These are phyloP conservation scores for Augochlorella aurata DNA, from an alignment of 2,888 invertebrate species.

Conservation along the genomic window DNA sequence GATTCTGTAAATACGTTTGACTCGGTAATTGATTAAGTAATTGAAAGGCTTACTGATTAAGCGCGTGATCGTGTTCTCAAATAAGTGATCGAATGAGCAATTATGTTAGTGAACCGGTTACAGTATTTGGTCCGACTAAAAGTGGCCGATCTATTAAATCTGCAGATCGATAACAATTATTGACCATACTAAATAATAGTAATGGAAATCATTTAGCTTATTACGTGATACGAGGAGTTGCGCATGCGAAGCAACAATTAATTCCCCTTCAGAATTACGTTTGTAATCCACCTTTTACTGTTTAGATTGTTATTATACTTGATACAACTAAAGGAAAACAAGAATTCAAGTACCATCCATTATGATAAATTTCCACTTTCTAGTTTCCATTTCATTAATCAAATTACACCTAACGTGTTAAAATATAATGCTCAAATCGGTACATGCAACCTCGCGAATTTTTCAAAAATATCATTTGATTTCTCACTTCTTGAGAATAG, in stretches of 20 bases:
- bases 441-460: too few relatives aligned
- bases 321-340: too few relatives aligned
- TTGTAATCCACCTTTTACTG: too few relatives aligned
- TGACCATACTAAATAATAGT: neutral
- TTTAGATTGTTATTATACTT: too few relatives aligned
- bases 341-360: too few relatives aligned
- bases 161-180: neutral
- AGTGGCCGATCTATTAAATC: neutral
- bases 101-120: neutral
- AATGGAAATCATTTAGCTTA: neutral
- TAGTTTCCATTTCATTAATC: too few relatives aligned
- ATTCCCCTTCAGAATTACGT: too few relatives aligned
- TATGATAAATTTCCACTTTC: too few relatives aligned
- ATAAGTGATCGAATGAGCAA: neutral
- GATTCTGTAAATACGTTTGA: neutral
- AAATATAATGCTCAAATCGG: too few relatives aligned
- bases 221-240: neutral
- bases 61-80: neutral
- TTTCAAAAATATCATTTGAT: too few relatives aligned
- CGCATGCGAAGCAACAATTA: neutral
- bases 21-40: slow-evolving; percentile 10
- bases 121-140: neutral
- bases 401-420: too few relatives aligned
- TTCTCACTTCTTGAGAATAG: too few relatives aligned
- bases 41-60: slow-evolving; percentile 1